These are phyloP conservation scores for Yponomeuta malinellus DNA, from an alignment of 2,888 invertebrate species.

Conservation along the genomic window DNA sequence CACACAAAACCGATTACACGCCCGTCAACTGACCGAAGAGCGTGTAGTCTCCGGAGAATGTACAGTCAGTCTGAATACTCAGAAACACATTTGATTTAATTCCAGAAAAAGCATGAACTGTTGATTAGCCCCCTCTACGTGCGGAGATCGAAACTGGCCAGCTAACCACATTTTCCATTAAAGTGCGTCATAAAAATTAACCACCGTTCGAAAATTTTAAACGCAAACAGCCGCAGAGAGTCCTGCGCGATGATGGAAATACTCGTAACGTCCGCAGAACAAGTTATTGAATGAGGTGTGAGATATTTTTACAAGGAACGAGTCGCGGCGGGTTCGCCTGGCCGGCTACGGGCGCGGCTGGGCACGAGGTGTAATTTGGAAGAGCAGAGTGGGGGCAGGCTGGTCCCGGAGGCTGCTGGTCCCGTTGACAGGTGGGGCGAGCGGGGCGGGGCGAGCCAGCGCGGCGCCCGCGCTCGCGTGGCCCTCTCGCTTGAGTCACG, in stretches of 20 bases:
- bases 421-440: constrained; percentile 48
- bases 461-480: constrained; percentile 71
- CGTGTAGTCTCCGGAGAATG: background rate
- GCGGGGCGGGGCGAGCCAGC: constrained; percentile 33
- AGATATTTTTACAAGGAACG: constrained; percentile 37
- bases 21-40: background rate
- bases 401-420: constrained; percentile 28
- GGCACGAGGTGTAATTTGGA: constrained; percentile 10
- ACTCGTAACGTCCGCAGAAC: constrained; percentile 4
- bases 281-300: constrained; percentile 41
- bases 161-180: constrained; percentile 23
- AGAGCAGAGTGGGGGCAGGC: constrained; percentile 25
- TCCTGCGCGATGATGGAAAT: constrained; percentile 26
- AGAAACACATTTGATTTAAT: constrained; percentile 2
- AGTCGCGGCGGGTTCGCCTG: constrained; percentile 24
- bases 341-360: too few species aligned
- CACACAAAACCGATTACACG: background rate
- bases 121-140: constrained; percentile 19
- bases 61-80: background rate
- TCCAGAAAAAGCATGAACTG: constrained; percentile 5
- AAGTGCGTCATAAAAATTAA: constrained; percentile 7
- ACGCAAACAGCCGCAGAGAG: constrained; percentile 30
- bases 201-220: constrained; percentile 26
- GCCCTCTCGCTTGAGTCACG: constrained; percentile 74
- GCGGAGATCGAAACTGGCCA: constrained; percentile 16